Conservation (phyloP, 2,797 vertebrate species). For the Sebastes minor region DNA sequence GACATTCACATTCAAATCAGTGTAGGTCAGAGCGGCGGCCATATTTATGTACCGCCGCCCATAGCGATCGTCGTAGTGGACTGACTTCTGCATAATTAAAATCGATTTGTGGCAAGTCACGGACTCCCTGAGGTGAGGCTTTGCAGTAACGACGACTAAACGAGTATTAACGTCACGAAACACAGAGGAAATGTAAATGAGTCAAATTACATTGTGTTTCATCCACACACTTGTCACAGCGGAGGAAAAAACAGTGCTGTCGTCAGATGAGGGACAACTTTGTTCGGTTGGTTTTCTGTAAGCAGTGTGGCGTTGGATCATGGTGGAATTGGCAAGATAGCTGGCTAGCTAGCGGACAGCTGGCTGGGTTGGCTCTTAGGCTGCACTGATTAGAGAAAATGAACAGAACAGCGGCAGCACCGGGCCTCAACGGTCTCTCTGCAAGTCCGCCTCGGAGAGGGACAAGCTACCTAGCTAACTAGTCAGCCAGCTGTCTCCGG, state of each 20-base stretch:
- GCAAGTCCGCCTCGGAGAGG: no score
- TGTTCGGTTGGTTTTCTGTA: no score
- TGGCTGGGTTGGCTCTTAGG: no score
- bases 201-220: not conserved
- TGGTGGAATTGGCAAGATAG: not conserved
- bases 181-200: not conserved
- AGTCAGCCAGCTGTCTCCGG: not conserved
- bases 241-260: not conserved
- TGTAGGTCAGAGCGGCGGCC: no score
- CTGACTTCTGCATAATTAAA: no score
- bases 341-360: not conserved
- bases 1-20: rapidly evolving
- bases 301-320: not conserved
- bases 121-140: no score
- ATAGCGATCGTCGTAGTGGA: rapidly evolving
- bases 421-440: no score
- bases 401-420: no score
- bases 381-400: no score
- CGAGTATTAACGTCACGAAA: rapidly evolving
- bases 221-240: not conserved
- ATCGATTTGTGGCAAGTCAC: rapidly evolving
- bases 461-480: no score
- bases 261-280: not conserved
- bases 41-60: no score
- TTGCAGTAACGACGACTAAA: no score